These are phyloP conservation scores for Drosophila picticornis DNA, from an alignment of 2,888 invertebrate species.

Conservation along the genomic window DNA sequence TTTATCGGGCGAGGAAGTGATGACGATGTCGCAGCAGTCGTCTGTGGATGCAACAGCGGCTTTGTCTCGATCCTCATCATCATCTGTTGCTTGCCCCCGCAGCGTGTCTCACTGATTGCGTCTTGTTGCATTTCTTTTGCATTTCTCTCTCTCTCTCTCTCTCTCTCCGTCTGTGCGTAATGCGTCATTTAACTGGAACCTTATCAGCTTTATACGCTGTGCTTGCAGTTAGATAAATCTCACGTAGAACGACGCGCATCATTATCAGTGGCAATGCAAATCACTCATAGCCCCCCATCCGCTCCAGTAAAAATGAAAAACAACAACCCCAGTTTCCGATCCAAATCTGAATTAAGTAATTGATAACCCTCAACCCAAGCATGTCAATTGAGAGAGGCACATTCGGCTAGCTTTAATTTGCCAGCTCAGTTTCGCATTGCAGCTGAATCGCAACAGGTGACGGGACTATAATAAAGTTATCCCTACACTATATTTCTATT, in stretches of 20 bases:
- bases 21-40: conserved; percentile 60
- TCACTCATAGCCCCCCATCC: conserved; percentile 30
- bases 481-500: not conserved
- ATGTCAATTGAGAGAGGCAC: conserved; percentile 15
- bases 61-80: conserved; percentile 34
- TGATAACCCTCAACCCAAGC: conserved; percentile 74
- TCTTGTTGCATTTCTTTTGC: conserved; percentile 12
- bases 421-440: conserved; percentile 36
- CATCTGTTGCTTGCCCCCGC: not conserved
- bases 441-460: conserved; percentile 45
- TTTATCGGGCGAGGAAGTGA: conserved; percentile 75
- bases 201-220: conserved; percentile 41
- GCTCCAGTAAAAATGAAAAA: conserved; percentile 5
- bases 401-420: conserved; percentile 25
- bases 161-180: conserved; percentile 24
- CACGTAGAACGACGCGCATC: conserved; percentile 56
- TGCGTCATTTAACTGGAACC: conserved; percentile 65
- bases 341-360: conserved; percentile 50
- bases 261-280: conserved; percentile 34
- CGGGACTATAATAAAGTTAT: not conserved
- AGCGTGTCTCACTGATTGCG: conserved; percentile 5
- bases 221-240: conserved; percentile 56
- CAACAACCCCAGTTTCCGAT: conserved; percentile 37
- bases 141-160: conserved; percentile 1
- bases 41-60: conserved; percentile 18